phyloP scores from a whole-genome alignment of 2,797 vertebrate species.

The Monodelphis domestica region DNA sequence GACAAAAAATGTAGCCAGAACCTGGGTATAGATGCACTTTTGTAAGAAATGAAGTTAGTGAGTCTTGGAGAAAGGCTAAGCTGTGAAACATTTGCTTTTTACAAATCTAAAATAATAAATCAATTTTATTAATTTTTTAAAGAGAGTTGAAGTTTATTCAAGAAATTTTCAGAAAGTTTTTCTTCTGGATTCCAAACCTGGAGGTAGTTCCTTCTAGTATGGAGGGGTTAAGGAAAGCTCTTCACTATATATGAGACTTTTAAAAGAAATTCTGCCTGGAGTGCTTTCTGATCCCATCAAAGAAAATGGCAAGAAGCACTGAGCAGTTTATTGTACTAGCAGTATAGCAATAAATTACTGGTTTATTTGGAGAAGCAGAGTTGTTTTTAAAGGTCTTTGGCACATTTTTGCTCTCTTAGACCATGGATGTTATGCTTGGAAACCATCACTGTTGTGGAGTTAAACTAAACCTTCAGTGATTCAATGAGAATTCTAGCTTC shows the following conservation, averaged over 20 bases:
- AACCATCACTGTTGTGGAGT: background rate
- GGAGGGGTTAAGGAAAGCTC: background rate
- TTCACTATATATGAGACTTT: background rate
- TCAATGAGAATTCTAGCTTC: background rate
- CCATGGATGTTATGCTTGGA: background rate
- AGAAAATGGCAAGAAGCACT: background rate
- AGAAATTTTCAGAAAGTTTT: background rate
- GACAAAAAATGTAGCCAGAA: background rate
- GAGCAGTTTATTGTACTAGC: background rate
- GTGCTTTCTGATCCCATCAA: background rate
- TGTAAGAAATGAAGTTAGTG: background rate
- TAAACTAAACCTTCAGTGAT: background rate
- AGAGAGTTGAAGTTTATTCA: slow-evolving; percentile 18
- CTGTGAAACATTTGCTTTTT: background rate
- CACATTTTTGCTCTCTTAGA: background rate
- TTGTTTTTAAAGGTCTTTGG: background rate
- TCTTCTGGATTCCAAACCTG: background rate
- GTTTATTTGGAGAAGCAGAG: slow-evolving; percentile 24
- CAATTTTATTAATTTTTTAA: background rate
- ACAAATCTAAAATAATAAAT: background rate
- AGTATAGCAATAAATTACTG: background rate
- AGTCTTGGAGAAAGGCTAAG: background rate
- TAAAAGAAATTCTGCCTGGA: background rate
- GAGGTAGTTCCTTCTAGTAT: background rate
- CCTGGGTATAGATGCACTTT: background rate